Base-by-base conservation (phyloP, 2,888 invertebrate genomes). In the Phragmatobia fuliginosa region DNA sequence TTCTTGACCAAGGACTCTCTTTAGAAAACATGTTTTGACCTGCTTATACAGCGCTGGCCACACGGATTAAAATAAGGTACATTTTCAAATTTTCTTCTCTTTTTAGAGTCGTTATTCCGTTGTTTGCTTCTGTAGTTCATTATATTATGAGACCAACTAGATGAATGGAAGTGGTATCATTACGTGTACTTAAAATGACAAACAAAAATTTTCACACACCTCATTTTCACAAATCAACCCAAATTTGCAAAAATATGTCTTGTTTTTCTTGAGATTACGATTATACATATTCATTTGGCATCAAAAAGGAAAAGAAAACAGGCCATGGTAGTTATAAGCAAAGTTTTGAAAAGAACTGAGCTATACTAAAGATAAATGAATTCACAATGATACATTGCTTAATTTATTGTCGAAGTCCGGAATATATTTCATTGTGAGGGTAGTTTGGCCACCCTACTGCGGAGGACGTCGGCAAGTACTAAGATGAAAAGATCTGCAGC, bases 381-480 rank as follows among this genome's bases (percentile, higher is more conserved):
- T 67, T 41, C 63, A 25, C 38, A 63, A 56, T 67, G 60, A 71
- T 64, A 49, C 52, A 62, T 33, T 60, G 59, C 25, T 14, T 68
- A 64, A 68, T 68, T 68, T 68, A 64, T 68, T 58, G 45, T 36
- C 56, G 38, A 67, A 67, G 52, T 67, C 67, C 52, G 63, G 52
- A 21, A 67, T 38, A 32, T 67, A 67, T 67, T 64, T 67, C 41
- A 67, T 67, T 71, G 49, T 10, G 72, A 66, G 70, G 68, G 62
- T 69, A 70, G 69, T 66, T 81, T 81, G 81, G 81, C 80, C 76
- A 73, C 78, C 80, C 80, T 81, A 71, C 45, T 63, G 66, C 52
- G 68, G 68, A 68, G 67, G 66, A 66, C 75, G 76, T 77, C 77
- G 79, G 79, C 68, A 68, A 83, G 73, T 60, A 73, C 77, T 75